Evolutionary conservation across 1,140 invertebrate species (phyloP), one percentile per base, ranked within the genome.

Genomic region (Calliopsis andreniformis): DNA sequence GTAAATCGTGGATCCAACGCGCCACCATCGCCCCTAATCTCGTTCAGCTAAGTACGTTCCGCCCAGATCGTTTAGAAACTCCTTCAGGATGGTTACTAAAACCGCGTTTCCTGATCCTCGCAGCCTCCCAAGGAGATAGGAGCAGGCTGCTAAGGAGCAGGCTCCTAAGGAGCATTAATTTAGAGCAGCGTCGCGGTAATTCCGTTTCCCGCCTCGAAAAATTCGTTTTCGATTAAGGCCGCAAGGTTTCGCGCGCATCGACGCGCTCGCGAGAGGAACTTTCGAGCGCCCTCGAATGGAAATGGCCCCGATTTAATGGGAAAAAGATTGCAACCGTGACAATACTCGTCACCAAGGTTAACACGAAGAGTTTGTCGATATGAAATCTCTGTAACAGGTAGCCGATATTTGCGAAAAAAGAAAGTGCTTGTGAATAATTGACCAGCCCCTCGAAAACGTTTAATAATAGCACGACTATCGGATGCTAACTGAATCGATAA

Each of bases 11-110:
- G 35, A 53, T 76, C 45, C 20, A 32, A 23, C 32, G 25, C 47
- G 35, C 28, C 56, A 45, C 14, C 25, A 16, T 53, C 45, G 28
- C 16, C 49, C 23, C 49, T 77, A 71, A 71, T 71, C 58, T 55
- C 39, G 56, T 77, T 71, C 18, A 5, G 47, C 35, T 77, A 71
- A 71, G 39, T 35, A 39, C 30, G 23, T 77, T 77, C 43, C 39
- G n/a, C 51, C 14, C 8, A 35, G 45, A 71, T 62, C 75, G 56
- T 61, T 77, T 61, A 42, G 20, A 28, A 45, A 55, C 35, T 20
- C n/a, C 67, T 32, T 12, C 12, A 25, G 20, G 20, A 5, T 35
- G 39, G 20, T 55, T 53, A 23, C 39, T 12, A 39, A 77, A 55
- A 35, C 30, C 58, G 2, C 35, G 75, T 25, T 45, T 32, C 30